Evolutionary conservation across 2,888 invertebrate genomes (phyloP).

Genomic region (Cataglyphis cursor): DNA sequence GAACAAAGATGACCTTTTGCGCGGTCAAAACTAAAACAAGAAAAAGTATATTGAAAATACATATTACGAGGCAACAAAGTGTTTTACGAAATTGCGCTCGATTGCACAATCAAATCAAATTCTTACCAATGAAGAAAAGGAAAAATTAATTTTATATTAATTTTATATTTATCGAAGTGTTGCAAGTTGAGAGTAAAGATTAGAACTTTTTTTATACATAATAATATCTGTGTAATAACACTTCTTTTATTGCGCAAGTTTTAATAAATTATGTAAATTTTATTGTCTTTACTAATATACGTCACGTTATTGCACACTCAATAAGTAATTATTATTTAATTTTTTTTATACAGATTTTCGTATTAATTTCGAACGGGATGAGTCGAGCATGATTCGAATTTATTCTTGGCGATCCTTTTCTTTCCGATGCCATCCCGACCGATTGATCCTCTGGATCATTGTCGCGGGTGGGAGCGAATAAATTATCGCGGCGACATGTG

Average conservation of each 20-base stretch:
- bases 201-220: neutral
- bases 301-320: neutral
- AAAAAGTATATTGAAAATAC: neutral
- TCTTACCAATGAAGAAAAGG: neutral
- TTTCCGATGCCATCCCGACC: conserved; percentile 14
- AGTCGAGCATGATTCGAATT: neutral
- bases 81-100: neutral
- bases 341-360: neutral
- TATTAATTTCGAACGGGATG: neutral
- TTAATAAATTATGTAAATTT: no score
- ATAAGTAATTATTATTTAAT: neutral
- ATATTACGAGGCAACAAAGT: neutral
- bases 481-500: conserved; percentile 46
- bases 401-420: conserved; percentile 5
- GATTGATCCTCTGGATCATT: conserved; percentile 27
- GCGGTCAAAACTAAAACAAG: neutral
- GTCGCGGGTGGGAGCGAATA: conserved; percentile 25
- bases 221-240: neutral
- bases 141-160: neutral
- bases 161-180: neutral
- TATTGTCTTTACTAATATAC: neutral
- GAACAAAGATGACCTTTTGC: conserved; percentile 14
- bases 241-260: no score
- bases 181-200: neutral
- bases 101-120: neutral